These are phyloP conservation scores for Agriopis leucophaearia DNA, from an alignment of 2,888 invertebrate genomes.

Conservation along the genomic window DNA sequence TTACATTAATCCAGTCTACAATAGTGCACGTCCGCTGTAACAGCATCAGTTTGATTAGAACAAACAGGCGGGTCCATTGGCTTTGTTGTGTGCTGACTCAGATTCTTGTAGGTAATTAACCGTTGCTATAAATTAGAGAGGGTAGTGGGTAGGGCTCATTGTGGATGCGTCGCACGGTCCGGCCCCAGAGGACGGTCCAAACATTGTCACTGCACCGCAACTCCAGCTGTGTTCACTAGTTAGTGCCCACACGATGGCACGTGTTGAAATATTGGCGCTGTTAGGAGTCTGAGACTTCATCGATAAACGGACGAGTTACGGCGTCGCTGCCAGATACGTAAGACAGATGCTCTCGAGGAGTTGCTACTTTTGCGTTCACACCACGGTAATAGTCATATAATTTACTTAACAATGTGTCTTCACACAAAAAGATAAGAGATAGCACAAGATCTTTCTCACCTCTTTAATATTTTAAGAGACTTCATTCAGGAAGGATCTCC, in stretches of 20 bases:
- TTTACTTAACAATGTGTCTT: not conserved
- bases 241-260: constrained; percentile 71
- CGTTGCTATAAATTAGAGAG: constrained; percentile 78
- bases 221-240: constrained; percentile 78
- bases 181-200: constrained; percentile 54
- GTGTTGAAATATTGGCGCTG: constrained; percentile 70
- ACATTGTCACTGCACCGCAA: constrained; percentile 78
- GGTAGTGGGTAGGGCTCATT: constrained; percentile 64
- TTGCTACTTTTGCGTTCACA: not conserved
- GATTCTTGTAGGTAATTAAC: constrained; percentile 81
- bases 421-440: too few species aligned
- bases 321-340: constrained; percentile 35
- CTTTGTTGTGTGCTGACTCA: constrained; percentile 68
- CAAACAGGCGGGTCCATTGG: constrained; percentile 55
- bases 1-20: constrained; percentile 31
- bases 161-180: constrained; percentile 68
- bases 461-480: not conserved
- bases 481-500: too few species aligned
- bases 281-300: constrained; percentile 54
- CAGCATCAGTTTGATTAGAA: constrained; percentile 55
- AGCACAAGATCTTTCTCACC: not conserved
- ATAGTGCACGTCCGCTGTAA: constrained; percentile 30
- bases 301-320: constrained; percentile 49
- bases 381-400: not conserved
- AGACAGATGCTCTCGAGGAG: constrained; percentile 20